Percentiles rank a stretch among this genome's conserved stretches.
These are phyloP conservation scores for Karalla daura DNA, from an alignment of 2,797 vertebrate species.

Conservation along the genomic window DNA sequence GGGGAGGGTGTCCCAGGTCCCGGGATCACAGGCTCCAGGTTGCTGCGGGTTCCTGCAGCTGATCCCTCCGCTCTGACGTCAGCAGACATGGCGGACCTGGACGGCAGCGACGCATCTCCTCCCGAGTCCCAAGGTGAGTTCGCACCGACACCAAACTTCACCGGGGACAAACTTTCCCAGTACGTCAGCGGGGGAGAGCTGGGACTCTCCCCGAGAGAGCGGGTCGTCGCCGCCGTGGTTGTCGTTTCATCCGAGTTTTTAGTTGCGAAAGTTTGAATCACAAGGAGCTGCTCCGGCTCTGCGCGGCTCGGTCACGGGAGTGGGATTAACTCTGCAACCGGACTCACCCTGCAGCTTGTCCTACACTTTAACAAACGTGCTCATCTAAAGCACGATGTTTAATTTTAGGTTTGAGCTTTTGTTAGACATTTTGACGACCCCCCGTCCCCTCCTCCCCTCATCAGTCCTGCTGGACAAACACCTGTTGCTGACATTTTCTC, in stretches of 20 bases:
- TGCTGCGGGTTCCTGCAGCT: constrained; percentile 49
- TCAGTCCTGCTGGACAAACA: too few species aligned
- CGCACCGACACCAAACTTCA: constrained; percentile 28
- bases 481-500: constrained; percentile 73
- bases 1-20: constrained; percentile 54
- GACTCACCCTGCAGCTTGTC: constrained; percentile 60
- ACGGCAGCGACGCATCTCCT: constrained; percentile 81
- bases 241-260: too few species aligned
- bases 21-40: constrained; percentile 39
- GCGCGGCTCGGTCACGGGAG: constrained; percentile 76
- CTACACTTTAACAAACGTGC: constrained; percentile 13
- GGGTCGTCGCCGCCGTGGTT: too few species aligned
- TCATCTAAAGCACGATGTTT: not conserved
- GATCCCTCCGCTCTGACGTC: constrained; percentile 84
- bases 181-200: too few species aligned
- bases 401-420: not conserved
- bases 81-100: constrained; percentile 88
- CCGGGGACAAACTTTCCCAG: constrained; percentile 21
- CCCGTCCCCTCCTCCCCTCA: too few species aligned
- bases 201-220: too few species aligned
- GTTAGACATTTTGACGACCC: not conserved
- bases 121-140: constrained; percentile 84
- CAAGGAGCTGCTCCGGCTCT: too few species aligned
- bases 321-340: constrained; percentile 76
- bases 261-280: too few species aligned